Conservation (phyloP, 2,888 invertebrate genomes). For the Carterocephalus palaemon region DNA sequence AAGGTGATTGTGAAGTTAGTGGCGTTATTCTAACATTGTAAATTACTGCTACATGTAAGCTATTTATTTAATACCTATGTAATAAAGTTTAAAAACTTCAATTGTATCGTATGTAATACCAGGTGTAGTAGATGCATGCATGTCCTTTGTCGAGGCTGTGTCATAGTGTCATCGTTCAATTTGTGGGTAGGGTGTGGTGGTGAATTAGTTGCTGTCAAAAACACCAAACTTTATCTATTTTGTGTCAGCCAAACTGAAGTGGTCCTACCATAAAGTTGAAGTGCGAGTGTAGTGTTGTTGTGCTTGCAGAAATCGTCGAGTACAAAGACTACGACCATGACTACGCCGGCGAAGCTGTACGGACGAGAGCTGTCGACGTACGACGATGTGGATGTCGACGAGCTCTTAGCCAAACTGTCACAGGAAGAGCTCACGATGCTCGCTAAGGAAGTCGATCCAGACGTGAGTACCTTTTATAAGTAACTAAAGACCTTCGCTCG, state of each 20-base stretch:
- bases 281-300: conserved; percentile 34
- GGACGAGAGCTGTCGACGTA: conserved; percentile 94
- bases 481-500: no score
- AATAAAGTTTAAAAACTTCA: not conserved
- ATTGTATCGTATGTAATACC: not conserved
- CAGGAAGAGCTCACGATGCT: conserved; percentile 97
- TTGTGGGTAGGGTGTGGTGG: conserved; percentile 39
- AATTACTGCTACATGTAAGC: conserved; percentile 14
- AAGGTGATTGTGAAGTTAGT: conserved; percentile 46
- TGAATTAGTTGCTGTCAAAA: conserved; percentile 31
- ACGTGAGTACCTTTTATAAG: conserved; percentile 84
- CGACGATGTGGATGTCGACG: conserved; percentile 97
- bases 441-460: conserved; percentile 99
- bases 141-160: not conserved
- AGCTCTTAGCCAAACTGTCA: conserved; percentile 93
- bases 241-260: not conserved
- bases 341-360: conserved; percentile 92
- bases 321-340: conserved; percentile 93
- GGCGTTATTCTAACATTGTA: conserved; percentile 32
- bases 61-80: not conserved
- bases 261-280: conserved; percentile 11
- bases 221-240: conserved; percentile 27
- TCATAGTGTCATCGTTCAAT: conserved; percentile 29
- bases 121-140: no score
- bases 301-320: conserved; percentile 90